A percentile compares a stretch with the other conserved stretches of the same genome.
These are phyloP conservation scores for Ceyx margarethae DNA, from an alignment of 2,113 vertebrate genomes.

Conservation along the genomic window DNA sequence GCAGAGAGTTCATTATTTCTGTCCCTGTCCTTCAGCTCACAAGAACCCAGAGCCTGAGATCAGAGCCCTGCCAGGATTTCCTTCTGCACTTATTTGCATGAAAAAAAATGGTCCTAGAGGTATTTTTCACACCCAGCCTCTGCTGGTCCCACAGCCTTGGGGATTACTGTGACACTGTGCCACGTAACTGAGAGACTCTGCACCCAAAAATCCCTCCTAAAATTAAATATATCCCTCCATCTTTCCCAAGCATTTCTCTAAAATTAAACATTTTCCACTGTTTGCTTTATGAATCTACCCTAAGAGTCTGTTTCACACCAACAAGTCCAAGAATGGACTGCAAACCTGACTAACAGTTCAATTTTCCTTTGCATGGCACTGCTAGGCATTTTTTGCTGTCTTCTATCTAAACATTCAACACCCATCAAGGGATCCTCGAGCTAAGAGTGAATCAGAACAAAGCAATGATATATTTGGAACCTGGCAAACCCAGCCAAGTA, in stretches of 20 bases:
- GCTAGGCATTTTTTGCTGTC: background rate
- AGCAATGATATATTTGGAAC: background rate
- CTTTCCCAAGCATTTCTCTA: background rate
- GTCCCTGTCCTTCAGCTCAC: background rate
- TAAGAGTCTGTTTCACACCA: background rate
- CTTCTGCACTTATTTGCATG: accelerated
- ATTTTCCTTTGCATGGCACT: background rate
- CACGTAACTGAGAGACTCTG: background rate
- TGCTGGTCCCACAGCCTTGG: background rate
- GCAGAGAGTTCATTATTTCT: background rate
- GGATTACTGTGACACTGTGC: background rate
- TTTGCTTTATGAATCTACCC: background rate
- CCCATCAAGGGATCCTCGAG: background rate
- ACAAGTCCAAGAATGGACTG: background rate
- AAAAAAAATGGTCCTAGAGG: background rate
- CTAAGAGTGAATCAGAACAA: background rate
- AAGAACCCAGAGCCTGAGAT: background rate
- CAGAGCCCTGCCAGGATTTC: background rate
- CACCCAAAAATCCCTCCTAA: background rate
- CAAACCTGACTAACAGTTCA: background rate
- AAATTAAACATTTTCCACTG: background rate
- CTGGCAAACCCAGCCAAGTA: background rate
- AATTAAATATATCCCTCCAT: too few species aligned
- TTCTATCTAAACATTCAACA: background rate
- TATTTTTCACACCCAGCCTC: background rate